Evolutionary conservation across 64 coral and sea anemone species (phyloP).

Genomic region (Dendronephthya gigantea): DNA sequence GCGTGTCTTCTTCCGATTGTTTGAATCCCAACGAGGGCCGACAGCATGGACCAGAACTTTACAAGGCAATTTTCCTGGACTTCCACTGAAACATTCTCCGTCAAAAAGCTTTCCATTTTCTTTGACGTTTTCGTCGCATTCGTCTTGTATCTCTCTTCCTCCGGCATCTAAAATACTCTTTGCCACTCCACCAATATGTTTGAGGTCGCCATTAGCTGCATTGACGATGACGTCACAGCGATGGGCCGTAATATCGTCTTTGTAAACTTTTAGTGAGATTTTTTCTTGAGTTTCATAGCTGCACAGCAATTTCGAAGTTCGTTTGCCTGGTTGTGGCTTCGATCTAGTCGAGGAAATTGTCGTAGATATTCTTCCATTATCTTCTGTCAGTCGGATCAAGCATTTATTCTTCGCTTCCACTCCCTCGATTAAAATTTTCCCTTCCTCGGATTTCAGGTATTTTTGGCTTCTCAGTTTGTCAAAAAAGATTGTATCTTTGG

Average conservation of each 20-base stretch:
- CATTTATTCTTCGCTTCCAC: slow-evolving; percentile 8
- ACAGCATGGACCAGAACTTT: too few species aligned
- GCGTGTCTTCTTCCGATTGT: background rate
- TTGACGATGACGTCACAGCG: slow-evolving; percentile 48
- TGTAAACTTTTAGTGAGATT: slow-evolving; percentile 26
- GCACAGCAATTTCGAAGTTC: background rate
- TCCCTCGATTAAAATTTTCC: slow-evolving; percentile 3
- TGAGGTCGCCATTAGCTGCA: slow-evolving; percentile 30
- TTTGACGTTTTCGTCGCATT: slow-evolving; percentile 24
- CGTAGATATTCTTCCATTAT: background rate
- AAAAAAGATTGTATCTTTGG: background rate
- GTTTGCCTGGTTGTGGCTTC: background rate
- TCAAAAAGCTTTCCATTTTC: background rate
- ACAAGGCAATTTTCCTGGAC: too few species aligned
- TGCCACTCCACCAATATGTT: slow-evolving; percentile 37
- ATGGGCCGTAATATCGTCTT: slow-evolving; percentile 37
- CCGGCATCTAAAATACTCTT: too few species aligned
- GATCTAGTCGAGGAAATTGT: too few species aligned
- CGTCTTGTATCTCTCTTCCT: slow-evolving; percentile 42
- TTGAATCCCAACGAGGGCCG: too few species aligned
- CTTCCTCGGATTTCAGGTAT: background rate
- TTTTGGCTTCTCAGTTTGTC: slow-evolving; percentile 24
- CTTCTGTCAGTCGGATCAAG: background rate
- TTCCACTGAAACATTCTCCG: slow-evolving; percentile 38
- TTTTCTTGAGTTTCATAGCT: background rate